Evolutionary conservation across 2,113 vertebrate genomes (phyloP).

Genomic region (Piliocolobus tephrosceles): DNA sequence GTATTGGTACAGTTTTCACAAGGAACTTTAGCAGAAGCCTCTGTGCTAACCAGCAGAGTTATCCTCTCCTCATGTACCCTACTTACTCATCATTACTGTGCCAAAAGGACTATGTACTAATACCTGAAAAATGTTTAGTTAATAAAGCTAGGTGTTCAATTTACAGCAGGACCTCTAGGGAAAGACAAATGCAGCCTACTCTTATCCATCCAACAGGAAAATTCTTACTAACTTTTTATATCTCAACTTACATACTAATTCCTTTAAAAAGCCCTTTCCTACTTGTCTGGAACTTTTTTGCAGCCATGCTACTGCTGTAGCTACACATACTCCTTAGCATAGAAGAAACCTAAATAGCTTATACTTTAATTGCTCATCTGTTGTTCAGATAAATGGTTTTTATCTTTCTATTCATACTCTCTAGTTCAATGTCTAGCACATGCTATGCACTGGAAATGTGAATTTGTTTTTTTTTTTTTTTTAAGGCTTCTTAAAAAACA

Average conservation of each 20-base stretch:
- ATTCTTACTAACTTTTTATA: background rate
- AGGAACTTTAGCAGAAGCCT: background rate
- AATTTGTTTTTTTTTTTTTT: too few species aligned
- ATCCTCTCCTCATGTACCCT: background rate
- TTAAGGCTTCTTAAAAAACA: background rate
- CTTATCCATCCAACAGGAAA: background rate
- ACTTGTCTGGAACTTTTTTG: background rate
- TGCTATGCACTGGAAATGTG: background rate
- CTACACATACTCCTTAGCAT: background rate
- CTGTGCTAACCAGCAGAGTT: too few species aligned
- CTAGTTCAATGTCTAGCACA: background rate
- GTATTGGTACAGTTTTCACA: background rate
- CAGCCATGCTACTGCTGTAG: background rate
- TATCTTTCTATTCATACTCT: background rate
- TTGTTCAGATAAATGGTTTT: background rate
- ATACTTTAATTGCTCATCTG: background rate
- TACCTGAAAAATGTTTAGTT: background rate
- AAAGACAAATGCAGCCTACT: background rate
- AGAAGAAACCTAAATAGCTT: background rate
- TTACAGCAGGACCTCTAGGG: background rate
- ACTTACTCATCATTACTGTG: background rate
- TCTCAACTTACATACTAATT: background rate
- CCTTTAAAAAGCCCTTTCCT: background rate
- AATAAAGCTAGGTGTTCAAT: background rate
- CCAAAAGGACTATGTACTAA: background rate